Base-by-base conservation (phyloP, 1,140 invertebrate genomes). In the Dryas iulia region DNA sequence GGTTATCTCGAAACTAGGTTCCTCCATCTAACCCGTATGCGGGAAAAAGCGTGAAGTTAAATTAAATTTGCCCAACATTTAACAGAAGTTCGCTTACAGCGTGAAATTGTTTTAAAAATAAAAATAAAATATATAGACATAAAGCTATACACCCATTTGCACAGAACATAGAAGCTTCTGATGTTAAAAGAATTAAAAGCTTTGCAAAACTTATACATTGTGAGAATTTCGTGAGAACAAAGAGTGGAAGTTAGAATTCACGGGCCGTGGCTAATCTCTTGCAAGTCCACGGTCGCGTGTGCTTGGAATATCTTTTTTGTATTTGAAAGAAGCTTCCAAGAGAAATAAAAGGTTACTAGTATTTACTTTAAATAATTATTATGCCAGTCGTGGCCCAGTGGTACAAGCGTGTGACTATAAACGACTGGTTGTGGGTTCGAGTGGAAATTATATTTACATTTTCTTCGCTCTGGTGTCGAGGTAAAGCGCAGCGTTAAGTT, bases 221-320 rank as follows among this genome's bases (percentile, higher is more conserved):
- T 47, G 39, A 47, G 39, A 21, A 35, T 59, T 35, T 59, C 18
- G 59, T 47, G 39, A 60, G 59, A 60, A 60, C 59, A 60, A 60
- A 60, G 25, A 39, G 12, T 14, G 59, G 59, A 60, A 47, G 39
- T 60, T 25, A n/a, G 59, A 60, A 35, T 60, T 60, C 35, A 60
- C 39, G 39, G 59, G 33, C 23, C 33, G 23, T 3, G 14, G 59
- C 59, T 60, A 47, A 60, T 60, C 33, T 14, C 14, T 60, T 23
- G 23, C 33, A 60, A 60, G 59, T 60, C 59, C 31, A 60, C 39
- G 59, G 59, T 39, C 39, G 33, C 59, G 25, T 60, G 59, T 60
- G 59, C 59, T 60, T 39, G 23, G 33, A 60, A 60, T 60, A 25
- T 25, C 11, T 21, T 52, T 61, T 30, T 47, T 47, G 3, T 47